phyloP scores from a whole-genome alignment of 2,888 invertebrate genomes.

The Heteromyza rotundicornis region DNA sequence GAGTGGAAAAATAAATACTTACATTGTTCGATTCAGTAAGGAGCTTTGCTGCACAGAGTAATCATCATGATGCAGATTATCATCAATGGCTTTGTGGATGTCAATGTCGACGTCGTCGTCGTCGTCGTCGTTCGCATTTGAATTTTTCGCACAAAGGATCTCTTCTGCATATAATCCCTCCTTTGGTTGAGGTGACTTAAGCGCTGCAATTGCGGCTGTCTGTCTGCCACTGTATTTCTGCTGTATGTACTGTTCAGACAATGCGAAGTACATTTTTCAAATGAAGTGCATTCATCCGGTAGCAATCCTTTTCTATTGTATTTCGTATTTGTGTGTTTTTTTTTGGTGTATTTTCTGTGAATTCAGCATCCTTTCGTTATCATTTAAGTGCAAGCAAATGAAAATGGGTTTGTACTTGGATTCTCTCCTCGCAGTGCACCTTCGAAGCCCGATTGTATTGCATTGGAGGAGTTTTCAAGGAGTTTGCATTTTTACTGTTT shows the following conservation, averaged over 20 bases:
- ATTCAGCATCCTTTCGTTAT: slow-evolving; percentile 21
- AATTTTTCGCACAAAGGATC: slow-evolving; percentile 6
- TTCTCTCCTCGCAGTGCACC: slow-evolving; percentile 54
- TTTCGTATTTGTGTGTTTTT: slow-evolving; percentile 14
- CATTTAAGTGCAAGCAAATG: slow-evolving; percentile 43
- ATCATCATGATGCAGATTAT: not conserved
- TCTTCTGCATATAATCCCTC: slow-evolving; percentile 17
- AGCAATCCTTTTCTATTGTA: slow-evolving; percentile 45
- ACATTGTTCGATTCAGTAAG: not conserved
- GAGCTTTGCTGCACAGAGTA: not conserved
- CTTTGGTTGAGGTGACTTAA: slow-evolving; percentile 25
- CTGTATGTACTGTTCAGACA: slow-evolving; percentile 10
- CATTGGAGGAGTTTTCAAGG: not conserved
- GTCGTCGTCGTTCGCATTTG: slow-evolving; percentile 5
- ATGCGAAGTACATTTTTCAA: slow-evolving; percentile 37
- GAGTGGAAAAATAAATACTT: slow-evolving; percentile 11
- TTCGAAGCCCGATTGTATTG: slow-evolving; percentile 35
- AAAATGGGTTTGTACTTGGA: slow-evolving; percentile 53
- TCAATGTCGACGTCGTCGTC: not conserved
- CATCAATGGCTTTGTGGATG: not conserved
- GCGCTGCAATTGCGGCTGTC: slow-evolving; percentile 11
- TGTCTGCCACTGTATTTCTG: not conserved
- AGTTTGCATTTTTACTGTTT: too few relatives aligned
- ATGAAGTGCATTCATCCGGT: slow-evolving; percentile 54
- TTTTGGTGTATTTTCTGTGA: slow-evolving; percentile 14